These are phyloP conservation scores for Ariopsis seemanni DNA, from an alignment of 2,113 vertebrate species.

Conservation along the genomic window DNA sequence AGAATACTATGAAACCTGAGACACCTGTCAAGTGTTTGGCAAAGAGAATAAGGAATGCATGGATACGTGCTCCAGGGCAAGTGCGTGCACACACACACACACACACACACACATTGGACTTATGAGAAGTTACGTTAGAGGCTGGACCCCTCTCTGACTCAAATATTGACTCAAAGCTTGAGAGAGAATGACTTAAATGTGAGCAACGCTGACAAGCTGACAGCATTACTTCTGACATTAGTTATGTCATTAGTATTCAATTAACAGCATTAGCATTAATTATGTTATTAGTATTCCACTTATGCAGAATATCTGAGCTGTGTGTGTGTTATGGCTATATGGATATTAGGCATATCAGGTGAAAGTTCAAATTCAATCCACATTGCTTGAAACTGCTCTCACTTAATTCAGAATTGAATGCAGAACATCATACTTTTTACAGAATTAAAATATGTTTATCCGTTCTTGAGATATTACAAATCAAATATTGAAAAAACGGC, in stretches of 20 bases:
- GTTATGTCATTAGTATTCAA: not conserved
- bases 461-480: too few species aligned
- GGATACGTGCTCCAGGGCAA: not conserved
- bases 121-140: not conserved
- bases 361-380: too few species aligned
- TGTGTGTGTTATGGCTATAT: not conserved
- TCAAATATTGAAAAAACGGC: too few species aligned
- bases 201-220: not conserved
- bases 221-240: not conserved
- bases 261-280: not conserved
- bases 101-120: conserved; percentile 6
- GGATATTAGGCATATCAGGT: too few species aligned
- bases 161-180: conserved; percentile 18
- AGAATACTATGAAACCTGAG: conserved; percentile 2
- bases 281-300: not conserved
- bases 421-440: too few species aligned
- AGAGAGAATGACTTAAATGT: not conserved
- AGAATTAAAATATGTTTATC: too few species aligned
- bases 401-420: too few species aligned
- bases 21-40: conserved; percentile 26
- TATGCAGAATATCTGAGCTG: not conserved
- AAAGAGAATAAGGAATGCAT: conserved; percentile 15
- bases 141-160: not conserved
- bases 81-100: not conserved
- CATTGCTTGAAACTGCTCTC: too few species aligned